phyloP scores from a whole-genome alignment of 1,140 invertebrate genomes.

The Drosophila tristis region DNA sequence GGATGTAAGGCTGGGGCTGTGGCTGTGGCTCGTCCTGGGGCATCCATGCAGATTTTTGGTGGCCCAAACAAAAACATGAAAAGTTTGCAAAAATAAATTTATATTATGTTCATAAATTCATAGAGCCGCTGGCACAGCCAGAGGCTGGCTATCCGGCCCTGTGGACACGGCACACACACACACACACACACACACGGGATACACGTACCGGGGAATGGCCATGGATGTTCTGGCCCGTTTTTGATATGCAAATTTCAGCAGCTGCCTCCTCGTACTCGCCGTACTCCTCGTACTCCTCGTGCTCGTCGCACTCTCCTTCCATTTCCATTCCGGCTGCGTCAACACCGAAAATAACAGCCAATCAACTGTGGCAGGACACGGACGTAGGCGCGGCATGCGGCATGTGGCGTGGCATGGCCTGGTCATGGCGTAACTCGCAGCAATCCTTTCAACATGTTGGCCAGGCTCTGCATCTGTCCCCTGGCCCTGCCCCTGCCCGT shows the following conservation, averaged over 20 bases:
- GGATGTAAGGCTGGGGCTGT: not conserved
- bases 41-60: constrained; percentile 70
- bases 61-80: constrained; percentile 78
- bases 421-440: constrained; percentile 63
- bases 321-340: constrained; percentile 50
- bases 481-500: constrained; percentile 4
- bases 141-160: constrained; percentile 29
- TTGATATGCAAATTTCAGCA: constrained; percentile 83
- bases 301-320: no score
- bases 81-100: constrained; percentile 84
- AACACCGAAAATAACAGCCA: constrained; percentile 82
- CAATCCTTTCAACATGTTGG: constrained; percentile 79
- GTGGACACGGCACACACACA: constrained; percentile 38
- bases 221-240: constrained; percentile 55
- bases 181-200: constrained; percentile 15
- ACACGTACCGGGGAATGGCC: not conserved
- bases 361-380: constrained; percentile 77
- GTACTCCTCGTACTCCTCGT: no score
- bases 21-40: not conserved
- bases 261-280: constrained; percentile 38
- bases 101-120: constrained; percentile 84
- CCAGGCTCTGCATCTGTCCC: constrained; percentile 26
- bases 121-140: constrained; percentile 63
- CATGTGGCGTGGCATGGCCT: constrained; percentile 42
- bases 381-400: constrained; percentile 4